Evolutionary conservation across 2,797 vertebrate species (phyloP), one percentile per base, ranked within the genome.

Genomic region (Chloroceryle inda): DNA sequence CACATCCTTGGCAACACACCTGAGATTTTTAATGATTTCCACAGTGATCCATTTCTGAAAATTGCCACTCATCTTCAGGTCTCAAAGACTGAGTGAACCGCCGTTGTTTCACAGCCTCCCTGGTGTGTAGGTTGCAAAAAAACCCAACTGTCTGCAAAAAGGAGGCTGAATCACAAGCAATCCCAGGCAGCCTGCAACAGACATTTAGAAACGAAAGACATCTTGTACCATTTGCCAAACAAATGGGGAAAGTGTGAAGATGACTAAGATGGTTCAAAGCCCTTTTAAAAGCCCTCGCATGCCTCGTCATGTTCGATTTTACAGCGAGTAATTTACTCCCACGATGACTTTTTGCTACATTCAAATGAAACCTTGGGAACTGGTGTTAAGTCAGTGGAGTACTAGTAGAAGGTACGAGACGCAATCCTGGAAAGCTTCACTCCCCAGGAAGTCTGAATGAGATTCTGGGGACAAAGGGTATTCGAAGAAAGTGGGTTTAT

Each of bases 181-280:
- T 17, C 72, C 33, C 66, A 94, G 79, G 82, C 91, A 94, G 78
- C 76, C 50, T 95, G 96, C 63, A 95, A 27, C 91, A 96, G 85
- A 81, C 82, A 69, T 94, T 95, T 63, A 73, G 12, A 85, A 94
- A 95, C 0, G 40, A 94, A 42, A 82, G 89, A 84, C n/a, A 29
- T 81, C 91, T 88, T 94, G 64, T 96, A 91, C 87, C 96, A 52
- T 66, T 94, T 92, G 87, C 87, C 85, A 93, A 96, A 64, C 77
- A 88, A 92, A 92, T n/a, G n/a, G 62, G 85, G 66, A 94, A 91
- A 92, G 87, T 44, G 91, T 84, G 94, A 96, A 94, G 82, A 91
- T 96, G 89, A 97, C 89, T 94, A 69, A 94, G 80, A 92, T 83
- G 89, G 94, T 92, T 96, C 79, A 94, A 94, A 92, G 79, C 75